Base-by-base conservation (phyloP, 1,140 invertebrate species). In the Drosophila takahashii region DNA sequence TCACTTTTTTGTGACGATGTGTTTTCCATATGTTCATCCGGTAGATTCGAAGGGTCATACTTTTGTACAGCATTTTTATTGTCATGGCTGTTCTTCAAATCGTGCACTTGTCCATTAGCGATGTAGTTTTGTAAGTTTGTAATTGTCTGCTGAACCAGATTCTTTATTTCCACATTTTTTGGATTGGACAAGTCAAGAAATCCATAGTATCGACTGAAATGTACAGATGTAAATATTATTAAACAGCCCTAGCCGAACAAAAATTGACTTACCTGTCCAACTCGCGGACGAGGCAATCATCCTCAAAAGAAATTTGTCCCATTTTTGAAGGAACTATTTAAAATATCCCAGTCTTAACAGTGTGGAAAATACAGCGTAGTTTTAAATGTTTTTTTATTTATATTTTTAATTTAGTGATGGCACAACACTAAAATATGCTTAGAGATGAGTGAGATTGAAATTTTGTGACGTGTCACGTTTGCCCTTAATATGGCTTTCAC, bases 171-270 rank as follows among this genome's bases (percentile, higher is more conserved):
- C 1, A 18, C 18, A 39, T 89, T 81, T 50, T 86, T 86, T 4
- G 75, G 26, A 34, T 78, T 76, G 13, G 65, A 60, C 37, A 86
- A 67, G 39, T 86, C 74, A 3, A 90, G 64, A 9, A 84, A 81
- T 10, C 81, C 78, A 45, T 83, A 90, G 42, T 89, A 80, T 37
- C 81, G 75, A 59, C 81, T 90, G 29, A 53, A 75, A 32, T 32
- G 8, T 32, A 22, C 22, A 22, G 1, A 73, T n/a, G 29, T 29
- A 45, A 41, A 13, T 56, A 15, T 48, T 32, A 53, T 61, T 54
- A 27, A 15, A 32, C 37, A 34, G 15, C 9, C n/a, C 16, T 9
- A 3, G 18, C 3, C 16, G 36, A n/a, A 7, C 36, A 32, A 6
- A 22, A n/a, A 9, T 4, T n/a, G 2, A 22, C 58, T 50, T 39